Evolutionary conservation across 2,113 vertebrate species (phyloP).

Genomic region (Hydropotes inermis): DNA sequence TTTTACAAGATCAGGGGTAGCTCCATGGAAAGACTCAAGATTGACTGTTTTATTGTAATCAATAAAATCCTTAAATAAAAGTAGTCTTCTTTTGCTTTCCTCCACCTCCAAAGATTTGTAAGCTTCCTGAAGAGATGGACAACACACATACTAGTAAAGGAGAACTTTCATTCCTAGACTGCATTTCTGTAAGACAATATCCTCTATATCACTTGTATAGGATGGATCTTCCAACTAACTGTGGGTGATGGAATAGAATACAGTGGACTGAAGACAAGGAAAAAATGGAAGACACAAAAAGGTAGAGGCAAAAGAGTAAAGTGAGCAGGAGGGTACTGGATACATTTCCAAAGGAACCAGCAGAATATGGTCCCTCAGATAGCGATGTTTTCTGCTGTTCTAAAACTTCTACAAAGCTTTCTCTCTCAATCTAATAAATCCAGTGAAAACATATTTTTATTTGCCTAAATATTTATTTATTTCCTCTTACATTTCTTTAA

Average conservation of each 20-base stretch:
- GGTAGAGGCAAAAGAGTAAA: not conserved
- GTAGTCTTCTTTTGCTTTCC: not conserved
- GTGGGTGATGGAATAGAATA: not conserved
- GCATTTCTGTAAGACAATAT: not conserved
- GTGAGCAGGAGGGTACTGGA: not conserved
- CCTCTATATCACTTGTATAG: not conserved
- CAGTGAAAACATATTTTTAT: not conserved
- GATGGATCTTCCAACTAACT: not conserved
- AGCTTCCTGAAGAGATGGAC: not conserved
- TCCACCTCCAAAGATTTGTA: not conserved
- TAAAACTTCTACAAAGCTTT: not conserved
- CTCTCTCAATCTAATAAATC: not conserved
- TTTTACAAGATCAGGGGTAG: not conserved
- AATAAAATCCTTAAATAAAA: not conserved
- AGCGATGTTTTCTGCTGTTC: not conserved
- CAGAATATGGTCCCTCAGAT: not conserved
- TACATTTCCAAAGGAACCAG: not conserved
- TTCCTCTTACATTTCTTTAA: constrained; percentile 7
- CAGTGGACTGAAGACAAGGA: accelerated
- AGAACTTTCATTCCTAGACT: not conserved
- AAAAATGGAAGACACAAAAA: not conserved
- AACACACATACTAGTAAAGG: not conserved
- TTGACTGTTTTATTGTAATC: accelerated
- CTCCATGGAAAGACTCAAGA: not conserved
- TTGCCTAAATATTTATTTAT: not conserved